Evolutionary conservation across 1,140 invertebrate species (phyloP).

Genomic region (Liolophura sinensis): DNA sequence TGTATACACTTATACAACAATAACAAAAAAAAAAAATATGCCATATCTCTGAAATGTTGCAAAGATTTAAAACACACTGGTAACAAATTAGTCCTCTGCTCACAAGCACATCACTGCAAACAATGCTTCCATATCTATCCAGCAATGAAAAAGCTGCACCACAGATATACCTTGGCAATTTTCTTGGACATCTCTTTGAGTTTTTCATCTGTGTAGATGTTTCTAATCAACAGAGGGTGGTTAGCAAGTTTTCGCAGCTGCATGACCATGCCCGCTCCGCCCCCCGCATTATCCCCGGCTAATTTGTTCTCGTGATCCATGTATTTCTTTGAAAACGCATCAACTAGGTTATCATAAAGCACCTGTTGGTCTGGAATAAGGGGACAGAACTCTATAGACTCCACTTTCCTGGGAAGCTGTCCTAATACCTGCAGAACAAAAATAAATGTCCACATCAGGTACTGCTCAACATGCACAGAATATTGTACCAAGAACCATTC

Average conservation of each 20-base stretch:
- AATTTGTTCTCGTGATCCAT: slow-evolving; percentile 18
- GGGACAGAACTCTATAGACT: slow-evolving; percentile 67
- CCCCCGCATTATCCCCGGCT: slow-evolving; percentile 10
- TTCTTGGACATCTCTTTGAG: slow-evolving; percentile 72
- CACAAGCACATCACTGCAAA: no score
- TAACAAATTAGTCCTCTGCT: no score
- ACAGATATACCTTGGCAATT: slow-evolving; percentile 65
- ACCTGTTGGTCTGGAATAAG: slow-evolving; percentile 74
- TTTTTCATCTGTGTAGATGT: slow-evolving; percentile 75
- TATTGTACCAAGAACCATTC: slow-evolving; percentile 54
- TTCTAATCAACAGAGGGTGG: slow-evolving; percentile 70
- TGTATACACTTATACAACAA: no score
- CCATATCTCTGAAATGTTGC: no score
- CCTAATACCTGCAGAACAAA: slow-evolving; percentile 66
- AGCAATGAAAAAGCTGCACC: no score
- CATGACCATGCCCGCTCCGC: slow-evolving; percentile 51
- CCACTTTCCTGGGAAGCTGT: slow-evolving; percentile 74
- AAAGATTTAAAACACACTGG: no score
- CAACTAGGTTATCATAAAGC: slow-evolving; percentile 76
- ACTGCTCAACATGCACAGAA: neutral
- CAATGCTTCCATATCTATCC: no score
- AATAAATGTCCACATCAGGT: neutral
- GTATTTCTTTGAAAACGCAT: slow-evolving; percentile 63
- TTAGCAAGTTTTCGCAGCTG: slow-evolving; percentile 56
- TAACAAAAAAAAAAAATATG: no score